These are phyloP conservation scores for Cistogaster globosa DNA, from an alignment of 2,888 invertebrate species.

Conservation along the genomic window DNA sequence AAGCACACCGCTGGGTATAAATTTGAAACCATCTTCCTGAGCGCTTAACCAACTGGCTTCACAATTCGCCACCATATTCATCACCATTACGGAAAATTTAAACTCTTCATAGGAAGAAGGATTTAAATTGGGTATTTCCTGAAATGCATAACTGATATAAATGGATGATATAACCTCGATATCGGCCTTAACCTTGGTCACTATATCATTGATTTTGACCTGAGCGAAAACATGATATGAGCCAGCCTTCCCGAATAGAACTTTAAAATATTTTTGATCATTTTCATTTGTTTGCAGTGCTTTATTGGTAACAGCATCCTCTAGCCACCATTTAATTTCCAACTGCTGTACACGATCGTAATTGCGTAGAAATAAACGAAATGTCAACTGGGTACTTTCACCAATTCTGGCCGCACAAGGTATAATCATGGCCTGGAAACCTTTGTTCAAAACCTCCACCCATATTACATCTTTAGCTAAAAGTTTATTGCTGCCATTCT, in stretches of 20 bases:
- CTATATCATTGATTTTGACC: constrained; percentile 67
- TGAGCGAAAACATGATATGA: constrained; percentile 64
- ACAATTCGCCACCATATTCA: constrained; percentile 69
- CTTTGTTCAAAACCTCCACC: constrained; percentile 67
- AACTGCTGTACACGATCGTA: constrained; percentile 52
- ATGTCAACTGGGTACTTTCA: constrained; percentile 56
- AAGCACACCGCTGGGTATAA: constrained; percentile 65
- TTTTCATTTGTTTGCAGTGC: constrained; percentile 21
- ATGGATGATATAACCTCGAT: constrained; percentile 69
- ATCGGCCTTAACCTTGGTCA: constrained; percentile 64
- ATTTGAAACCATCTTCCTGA: constrained; percentile 71
- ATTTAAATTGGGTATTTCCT: constrained; percentile 67
- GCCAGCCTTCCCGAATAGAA: constrained; percentile 52
- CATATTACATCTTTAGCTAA: constrained; percentile 55
- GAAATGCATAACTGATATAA: constrained; percentile 69
- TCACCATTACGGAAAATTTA: constrained; percentile 63
- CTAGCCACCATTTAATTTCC: constrained; percentile 59
- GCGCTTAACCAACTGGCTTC: constrained; percentile 71
- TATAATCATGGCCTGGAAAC: constrained; percentile 63
- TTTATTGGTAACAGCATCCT: constrained; percentile 38
- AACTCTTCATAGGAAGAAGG: constrained; percentile 62
- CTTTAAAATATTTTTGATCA: constrained; percentile 49
- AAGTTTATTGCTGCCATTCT: constrained; percentile 49
- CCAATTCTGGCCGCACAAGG: constrained; percentile 62
- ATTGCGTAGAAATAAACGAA: constrained; percentile 58